Conservation (phyloP, 1,140 invertebrate species). For the Neocloeon triangulifer region DNA sequence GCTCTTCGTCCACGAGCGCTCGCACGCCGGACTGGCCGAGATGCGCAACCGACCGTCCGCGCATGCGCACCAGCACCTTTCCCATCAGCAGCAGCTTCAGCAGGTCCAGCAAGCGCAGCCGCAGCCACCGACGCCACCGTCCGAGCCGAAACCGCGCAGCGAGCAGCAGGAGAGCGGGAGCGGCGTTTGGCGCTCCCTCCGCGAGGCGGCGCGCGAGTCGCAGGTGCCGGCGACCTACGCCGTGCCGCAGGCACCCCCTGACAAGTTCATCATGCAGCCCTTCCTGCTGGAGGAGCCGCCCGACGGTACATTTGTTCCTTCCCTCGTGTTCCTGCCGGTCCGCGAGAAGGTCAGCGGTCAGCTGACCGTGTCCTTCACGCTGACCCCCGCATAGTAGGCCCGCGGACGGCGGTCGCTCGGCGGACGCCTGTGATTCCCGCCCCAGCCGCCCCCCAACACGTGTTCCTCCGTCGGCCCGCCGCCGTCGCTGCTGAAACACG, state of each 20-base stretch:
- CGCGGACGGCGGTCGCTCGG: too few relatives aligned
- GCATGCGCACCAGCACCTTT: conserved; percentile 3
- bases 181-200: conserved; percentile 22
- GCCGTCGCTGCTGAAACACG: too few relatives aligned
- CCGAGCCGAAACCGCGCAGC: neutral
- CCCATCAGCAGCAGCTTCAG: conserved; percentile 7
- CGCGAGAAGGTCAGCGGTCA: conserved; percentile 54
- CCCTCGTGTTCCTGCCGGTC: conserved; percentile 78
- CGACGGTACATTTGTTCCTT: conserved; percentile 49
- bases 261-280: conserved; percentile 52
- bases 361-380: conserved; percentile 69
- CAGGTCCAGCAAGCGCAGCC: conserved; percentile 1
- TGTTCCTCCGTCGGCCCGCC: too few relatives aligned
- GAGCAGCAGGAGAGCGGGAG: conserved; percentile 13
- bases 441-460: too few relatives aligned
- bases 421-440: too few relatives aligned
- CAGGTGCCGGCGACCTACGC: conserved; percentile 21
- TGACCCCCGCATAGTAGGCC: conserved; percentile 67
- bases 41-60: conserved; percentile 8
- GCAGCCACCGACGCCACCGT: neutral
- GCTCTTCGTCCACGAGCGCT: conserved; percentile 73
- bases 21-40: conserved; percentile 28
- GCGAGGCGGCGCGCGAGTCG: conserved; percentile 26
- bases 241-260: conserved; percentile 9
- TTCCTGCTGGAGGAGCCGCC: conserved; percentile 50